A percentile compares a stretch with the other conserved stretches of the same genome.
Evolutionary conservation across 1,140 invertebrate species (phyloP).

Genomic region (Artemia franciscana): DNA sequence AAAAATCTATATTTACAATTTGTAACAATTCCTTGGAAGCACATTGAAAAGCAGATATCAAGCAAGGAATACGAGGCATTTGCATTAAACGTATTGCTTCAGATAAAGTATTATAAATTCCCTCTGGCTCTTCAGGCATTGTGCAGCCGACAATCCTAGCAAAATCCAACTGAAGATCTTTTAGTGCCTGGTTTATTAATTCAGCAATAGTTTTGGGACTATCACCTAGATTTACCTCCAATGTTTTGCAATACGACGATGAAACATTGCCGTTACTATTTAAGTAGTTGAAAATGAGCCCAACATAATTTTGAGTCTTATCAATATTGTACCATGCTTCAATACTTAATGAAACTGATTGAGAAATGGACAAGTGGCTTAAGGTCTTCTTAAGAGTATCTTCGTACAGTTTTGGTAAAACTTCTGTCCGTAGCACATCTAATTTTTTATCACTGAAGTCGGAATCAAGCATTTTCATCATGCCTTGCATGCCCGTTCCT

Average conservation of each 20-base stretch:
- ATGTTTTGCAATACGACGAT: constrained; percentile 4
- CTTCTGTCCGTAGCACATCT: background rate
- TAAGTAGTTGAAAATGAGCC: constrained; percentile 6
- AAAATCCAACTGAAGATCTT: too few species aligned
- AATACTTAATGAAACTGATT: constrained; percentile 6
- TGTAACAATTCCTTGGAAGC: constrained; percentile 7
- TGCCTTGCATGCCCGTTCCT: constrained; percentile 7
- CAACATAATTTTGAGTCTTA: constrained; percentile 3
- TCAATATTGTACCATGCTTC: constrained; percentile 7
- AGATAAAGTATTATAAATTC: background rate
- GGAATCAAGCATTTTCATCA: constrained; percentile 6
- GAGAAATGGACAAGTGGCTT: background rate
- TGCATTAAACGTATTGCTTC: constrained; percentile 4
- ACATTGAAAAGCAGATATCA: constrained; percentile 8
- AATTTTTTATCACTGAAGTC: constrained; percentile 4
- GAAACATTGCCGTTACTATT: constrained; percentile 5
- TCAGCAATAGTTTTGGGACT: background rate
- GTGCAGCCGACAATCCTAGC: constrained; percentile 4
- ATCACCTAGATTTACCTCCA: constrained; percentile 6
- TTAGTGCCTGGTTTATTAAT: background rate
- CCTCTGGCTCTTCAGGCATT: constrained; percentile 3
- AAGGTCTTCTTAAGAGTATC: constrained; percentile 4
- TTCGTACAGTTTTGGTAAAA: constrained; percentile 6
- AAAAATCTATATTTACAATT: background rate
- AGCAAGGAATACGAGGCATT: constrained; percentile 7